Evolutionary conservation across 2,888 invertebrate genomes (phyloP).

Genomic region (Bhutanitis thaidina): DNA sequence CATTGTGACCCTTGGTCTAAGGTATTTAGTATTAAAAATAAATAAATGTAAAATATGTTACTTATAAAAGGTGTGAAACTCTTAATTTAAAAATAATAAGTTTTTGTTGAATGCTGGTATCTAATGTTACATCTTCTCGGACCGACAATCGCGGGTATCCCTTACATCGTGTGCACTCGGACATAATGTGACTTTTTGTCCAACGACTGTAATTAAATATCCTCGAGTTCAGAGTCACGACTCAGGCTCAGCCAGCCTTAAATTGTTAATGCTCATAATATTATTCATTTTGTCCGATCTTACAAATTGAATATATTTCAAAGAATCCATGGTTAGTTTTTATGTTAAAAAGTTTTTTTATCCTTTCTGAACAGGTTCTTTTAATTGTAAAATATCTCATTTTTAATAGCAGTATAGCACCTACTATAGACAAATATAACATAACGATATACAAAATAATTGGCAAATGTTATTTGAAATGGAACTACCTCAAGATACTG

Average conservation of each 20-base stretch:
- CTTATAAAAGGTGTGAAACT: too few species aligned
- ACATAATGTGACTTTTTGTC: constrained; percentile 11
- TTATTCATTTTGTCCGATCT: neutral
- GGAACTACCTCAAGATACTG: too few species aligned
- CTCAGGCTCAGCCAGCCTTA: constrained; percentile 12
- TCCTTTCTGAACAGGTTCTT: neutral
- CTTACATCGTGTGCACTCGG: neutral
- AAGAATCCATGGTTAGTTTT: neutral
- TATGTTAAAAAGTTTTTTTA: neutral
- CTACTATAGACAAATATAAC: too few species aligned
- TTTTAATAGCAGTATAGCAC: neutral
- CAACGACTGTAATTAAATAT: constrained; percentile 11
- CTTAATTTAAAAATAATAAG: too few species aligned
- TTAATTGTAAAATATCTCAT: too few species aligned
- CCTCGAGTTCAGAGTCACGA: constrained; percentile 12
- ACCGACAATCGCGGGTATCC: constrained; percentile 1
- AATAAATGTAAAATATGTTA: too few species aligned
- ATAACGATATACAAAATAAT: too few species aligned
- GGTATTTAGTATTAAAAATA: too few species aligned
- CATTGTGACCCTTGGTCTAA: too few species aligned
- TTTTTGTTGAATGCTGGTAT: too few species aligned
- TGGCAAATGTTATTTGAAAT: too few species aligned
- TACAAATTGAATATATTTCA: neutral
- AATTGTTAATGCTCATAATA: constrained; percentile 1
- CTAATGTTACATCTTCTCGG: too few species aligned